Percentiles rank a stretch among this genome's conserved stretches.
Conservation (phyloP, 1,140 invertebrate species). For the Temnothorax nylanderi region DNA sequence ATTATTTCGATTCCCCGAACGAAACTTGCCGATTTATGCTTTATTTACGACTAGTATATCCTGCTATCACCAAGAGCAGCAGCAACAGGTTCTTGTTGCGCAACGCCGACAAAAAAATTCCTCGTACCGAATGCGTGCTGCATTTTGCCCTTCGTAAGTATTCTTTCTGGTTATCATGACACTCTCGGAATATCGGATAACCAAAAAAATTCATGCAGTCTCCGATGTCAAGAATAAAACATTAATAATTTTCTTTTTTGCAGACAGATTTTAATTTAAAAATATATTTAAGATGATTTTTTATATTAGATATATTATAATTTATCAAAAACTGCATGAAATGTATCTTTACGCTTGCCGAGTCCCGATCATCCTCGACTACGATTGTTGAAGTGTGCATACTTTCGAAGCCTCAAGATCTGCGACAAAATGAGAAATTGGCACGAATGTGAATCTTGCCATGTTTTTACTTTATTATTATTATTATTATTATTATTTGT, state of each 20-base stretch:
- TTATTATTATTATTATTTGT: constrained; percentile 47
- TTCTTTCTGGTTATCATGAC: neutral
- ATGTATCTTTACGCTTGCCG: neutral
- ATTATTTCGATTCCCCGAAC: constrained; percentile 28
- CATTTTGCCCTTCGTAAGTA: constrained; percentile 14
- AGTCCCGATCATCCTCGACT: neutral
- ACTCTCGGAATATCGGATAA: neutral
- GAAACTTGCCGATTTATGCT: constrained; percentile 59
- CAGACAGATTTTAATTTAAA: neutral
- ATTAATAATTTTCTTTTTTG: neutral
- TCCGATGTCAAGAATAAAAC: neutral
- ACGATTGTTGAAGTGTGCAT: neutral
- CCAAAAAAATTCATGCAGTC: neutral
- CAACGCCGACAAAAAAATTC: constrained; percentile 40
- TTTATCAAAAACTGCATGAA: neutral
- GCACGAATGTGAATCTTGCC: constrained; percentile 70
- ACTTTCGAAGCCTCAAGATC: constrained; percentile 13
- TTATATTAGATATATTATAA: neutral
- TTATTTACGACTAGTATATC: constrained; percentile 44
- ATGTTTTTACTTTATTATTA: constrained; percentile 52
- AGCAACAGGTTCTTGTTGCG: constrained; percentile 56
- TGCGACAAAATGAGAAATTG: constrained; percentile 42
- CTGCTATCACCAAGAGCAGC: constrained; percentile 44
- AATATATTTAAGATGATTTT: constrained; percentile 15
- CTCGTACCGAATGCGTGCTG: constrained; percentile 8